A percentile compares a stretch with the other conserved stretches of the same genome.
Conservation (phyloP, 2,888 invertebrate species). For the Ectemnius lituratus region DNA sequence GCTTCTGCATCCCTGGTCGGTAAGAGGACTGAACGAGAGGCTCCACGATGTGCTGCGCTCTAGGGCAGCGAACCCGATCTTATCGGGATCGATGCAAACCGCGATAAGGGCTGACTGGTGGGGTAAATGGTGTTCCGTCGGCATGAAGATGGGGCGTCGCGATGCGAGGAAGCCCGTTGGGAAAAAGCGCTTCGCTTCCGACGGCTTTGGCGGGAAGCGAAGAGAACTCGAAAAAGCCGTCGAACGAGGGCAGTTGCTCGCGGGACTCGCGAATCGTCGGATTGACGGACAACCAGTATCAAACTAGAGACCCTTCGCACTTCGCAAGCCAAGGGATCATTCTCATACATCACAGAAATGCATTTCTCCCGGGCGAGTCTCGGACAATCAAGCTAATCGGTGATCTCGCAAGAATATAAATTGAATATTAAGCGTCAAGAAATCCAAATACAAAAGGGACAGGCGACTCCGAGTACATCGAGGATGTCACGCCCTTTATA, state of each 20-base stretch:
- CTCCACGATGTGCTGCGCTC: conserved; percentile 27
- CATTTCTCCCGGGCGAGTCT: too few species aligned
- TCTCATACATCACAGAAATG: too few species aligned
- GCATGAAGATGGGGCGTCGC: conserved; percentile 15
- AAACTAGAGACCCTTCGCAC: too few species aligned
- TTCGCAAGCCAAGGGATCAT: too few species aligned
- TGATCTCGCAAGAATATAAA: too few species aligned
- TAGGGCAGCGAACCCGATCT: conserved; percentile 13
- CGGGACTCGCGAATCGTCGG: conserved; percentile 20
- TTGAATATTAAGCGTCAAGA: too few species aligned
- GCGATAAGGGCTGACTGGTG: conserved; percentile 2
- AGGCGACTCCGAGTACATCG: too few species aligned
- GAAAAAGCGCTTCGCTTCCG: background rate
- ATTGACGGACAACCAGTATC: background rate
- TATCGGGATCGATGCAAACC: conserved; percentile 21
- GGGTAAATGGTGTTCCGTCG: background rate
- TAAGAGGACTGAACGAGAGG: background rate
- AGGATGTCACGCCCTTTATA: too few species aligned
- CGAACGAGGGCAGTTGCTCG: conserved; percentile 31
- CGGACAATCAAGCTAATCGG: too few species aligned
- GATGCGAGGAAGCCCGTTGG: background rate
- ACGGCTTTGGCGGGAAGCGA: conserved; percentile 11
- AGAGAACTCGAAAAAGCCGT: conserved; percentile 29
- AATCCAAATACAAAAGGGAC: too few species aligned
- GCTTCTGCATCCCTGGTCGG: background rate